These are phyloP conservation scores for Drosophila carrolli DNA, from an alignment of 1,140 invertebrate genomes.

Conservation along the genomic window DNA sequence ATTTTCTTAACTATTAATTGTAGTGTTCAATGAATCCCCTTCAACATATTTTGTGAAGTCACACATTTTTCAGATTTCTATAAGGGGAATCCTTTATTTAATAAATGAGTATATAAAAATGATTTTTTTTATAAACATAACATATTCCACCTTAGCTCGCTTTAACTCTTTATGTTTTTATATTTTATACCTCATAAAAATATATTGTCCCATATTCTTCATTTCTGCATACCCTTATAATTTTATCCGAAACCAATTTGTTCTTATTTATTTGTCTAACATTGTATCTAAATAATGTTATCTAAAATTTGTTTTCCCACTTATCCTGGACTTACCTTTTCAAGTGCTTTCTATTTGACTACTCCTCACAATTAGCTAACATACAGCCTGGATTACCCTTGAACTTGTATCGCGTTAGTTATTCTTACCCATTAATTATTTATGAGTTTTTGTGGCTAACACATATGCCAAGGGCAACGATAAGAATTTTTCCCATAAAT, in stretches of 20 bases:
- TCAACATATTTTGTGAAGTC: no score
- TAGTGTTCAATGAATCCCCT: no score
- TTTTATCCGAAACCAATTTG: neutral
- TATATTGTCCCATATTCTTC: neutral
- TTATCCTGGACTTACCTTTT: constrained; percentile 1
- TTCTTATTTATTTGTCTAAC: neutral
- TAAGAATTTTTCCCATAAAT: constrained; percentile 51
- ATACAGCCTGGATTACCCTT: constrained; percentile 22
- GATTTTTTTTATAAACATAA: no score
- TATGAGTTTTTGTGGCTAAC: constrained; percentile 41
- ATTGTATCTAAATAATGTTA: constrained; percentile 1
- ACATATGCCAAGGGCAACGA: constrained; percentile 46
- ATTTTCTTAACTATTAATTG: no score
- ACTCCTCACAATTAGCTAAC: constrained; percentile 15
- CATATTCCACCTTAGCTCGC: no score
- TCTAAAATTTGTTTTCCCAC: constrained; percentile 5
- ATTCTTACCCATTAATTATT: constrained; percentile 52
- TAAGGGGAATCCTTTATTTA: no score
- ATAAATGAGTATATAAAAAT: no score
- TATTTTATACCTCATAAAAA: no score
- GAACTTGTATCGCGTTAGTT: constrained; percentile 38
- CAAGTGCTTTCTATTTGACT: neutral
- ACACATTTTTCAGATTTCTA: no score
- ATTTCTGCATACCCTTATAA: neutral
- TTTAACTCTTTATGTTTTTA: no score